Conservation (phyloP, 2,888 invertebrate species). For the Argyra leucocephala region DNA sequence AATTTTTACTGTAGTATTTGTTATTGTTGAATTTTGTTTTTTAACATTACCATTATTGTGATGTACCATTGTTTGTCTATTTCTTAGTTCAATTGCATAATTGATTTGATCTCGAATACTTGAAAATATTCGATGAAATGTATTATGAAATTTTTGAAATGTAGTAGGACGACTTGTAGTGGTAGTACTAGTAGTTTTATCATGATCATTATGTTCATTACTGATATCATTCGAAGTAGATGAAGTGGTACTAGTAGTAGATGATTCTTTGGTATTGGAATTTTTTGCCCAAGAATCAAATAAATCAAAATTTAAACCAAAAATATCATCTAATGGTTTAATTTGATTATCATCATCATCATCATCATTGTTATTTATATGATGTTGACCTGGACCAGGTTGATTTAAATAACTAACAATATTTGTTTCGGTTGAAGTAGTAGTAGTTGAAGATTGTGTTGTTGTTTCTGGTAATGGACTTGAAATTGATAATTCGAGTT, state of each 20-base stretch:
- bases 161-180: neutral
- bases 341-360: neutral
- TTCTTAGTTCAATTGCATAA: neutral
- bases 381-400: neutral
- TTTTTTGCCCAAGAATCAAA: neutral
- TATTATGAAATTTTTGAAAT: neutral
- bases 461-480: neutral
- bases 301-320: slow-evolving; percentile 2
- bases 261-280: neutral
- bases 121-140: neutral
- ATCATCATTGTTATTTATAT: neutral
- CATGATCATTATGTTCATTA: neutral
- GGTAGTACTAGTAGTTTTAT: neutral
- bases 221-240: neutral
- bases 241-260: neutral
- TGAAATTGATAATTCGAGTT: neutral
- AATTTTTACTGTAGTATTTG: neutral
- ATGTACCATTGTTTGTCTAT: neutral
- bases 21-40: neutral
- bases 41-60: neutral
- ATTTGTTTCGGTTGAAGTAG: neutral
- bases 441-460: neutral
- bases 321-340: neutral
- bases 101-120: neutral
- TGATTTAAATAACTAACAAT: neutral